Percentiles rank a stretch among this genome's conserved stretches.
phyloP scores from a whole-genome alignment of 2,797 vertebrate species.

The Artibeus jamaicensis region DNA sequence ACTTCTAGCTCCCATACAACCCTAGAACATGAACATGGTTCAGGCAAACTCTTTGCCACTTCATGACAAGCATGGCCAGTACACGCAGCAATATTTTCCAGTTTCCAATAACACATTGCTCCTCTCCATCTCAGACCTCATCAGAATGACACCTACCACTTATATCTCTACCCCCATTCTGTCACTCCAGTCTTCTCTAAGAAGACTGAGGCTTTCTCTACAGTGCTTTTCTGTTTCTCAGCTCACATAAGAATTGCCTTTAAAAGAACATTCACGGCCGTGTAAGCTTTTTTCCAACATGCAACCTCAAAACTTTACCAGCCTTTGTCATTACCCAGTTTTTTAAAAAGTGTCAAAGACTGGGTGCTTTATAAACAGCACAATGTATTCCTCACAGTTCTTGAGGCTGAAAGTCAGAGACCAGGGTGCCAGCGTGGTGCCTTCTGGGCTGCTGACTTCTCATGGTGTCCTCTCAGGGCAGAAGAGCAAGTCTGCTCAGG shows the following conservation, averaged over 20 bases:
- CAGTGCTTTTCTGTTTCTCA: not conserved
- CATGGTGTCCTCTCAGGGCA: fast-evolving
- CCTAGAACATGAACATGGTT: not conserved
- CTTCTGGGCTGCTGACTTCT: not conserved
- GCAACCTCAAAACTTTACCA: not conserved
- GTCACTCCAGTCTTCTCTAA: not conserved
- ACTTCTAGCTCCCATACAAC: not conserved
- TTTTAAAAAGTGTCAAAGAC: not conserved
- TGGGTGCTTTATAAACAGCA: not conserved
- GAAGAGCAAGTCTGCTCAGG: not conserved
- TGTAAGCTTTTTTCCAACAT: not conserved
- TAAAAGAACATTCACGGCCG: not conserved
- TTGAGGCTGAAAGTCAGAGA: not conserved
- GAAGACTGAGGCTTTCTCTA: not conserved
- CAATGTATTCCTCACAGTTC: not conserved
- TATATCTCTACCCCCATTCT: not conserved
- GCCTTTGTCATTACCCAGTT: not conserved
- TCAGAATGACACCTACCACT: not conserved
- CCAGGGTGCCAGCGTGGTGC: not conserved
- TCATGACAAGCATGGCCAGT: not conserved
- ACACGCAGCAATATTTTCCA: not conserved
- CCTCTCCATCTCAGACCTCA: not conserved
- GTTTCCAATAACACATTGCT: not conserved
- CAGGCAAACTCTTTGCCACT: not conserved
- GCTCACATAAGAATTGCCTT: not conserved